Base-by-base conservation (phyloP, 1,140 invertebrate genomes). In the Drosophila ercepeae region DNA sequence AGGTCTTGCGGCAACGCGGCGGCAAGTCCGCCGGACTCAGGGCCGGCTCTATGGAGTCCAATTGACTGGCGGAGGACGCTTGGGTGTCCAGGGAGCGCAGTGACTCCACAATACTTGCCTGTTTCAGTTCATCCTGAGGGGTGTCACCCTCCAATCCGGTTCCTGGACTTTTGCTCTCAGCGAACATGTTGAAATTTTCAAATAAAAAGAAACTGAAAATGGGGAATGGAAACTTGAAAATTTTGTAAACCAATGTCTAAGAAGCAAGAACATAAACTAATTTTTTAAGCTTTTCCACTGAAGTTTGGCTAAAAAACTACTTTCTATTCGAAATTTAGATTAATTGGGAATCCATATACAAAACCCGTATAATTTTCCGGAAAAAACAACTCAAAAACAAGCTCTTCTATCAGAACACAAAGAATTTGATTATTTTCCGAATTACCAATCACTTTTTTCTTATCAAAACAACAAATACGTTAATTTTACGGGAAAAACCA, bases 21-120 rank as follows among this genome's bases (percentile, higher is more conserved):
- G 82, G 64, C 65, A 88, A 42, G 8, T 88, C 74, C 14, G 82
- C 60, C 36, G 83, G 82, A 54, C 49, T 67, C n/a, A 75, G 48
- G 6, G 50, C 19, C 14, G 44, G 9, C 5, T 54, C 50, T 3
- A 53, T 11, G 9, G n/a, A 1, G 0, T 48, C 18, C 3, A 32
- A 32, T 1, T 23, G 48, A 1, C 4, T 11, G 14, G 6, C 46
- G 2, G 13, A 2, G 2, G 39, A 34, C 8, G 21, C 58, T 5
- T 39, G 23, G 18, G 23, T 53, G 2, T 23, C 18, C 36, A 63
- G 19, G 0, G 59, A 63, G 21, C 41, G 39, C 11, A 45, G 1
- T 0, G 53, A 58, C 2, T 58, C 59, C 9, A 11, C 32, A n/a
- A 63, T 11, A 0, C 7, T 16, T 7, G 25, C 18, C 3, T 9